These are phyloP conservation scores for Hermetia illucens DNA, from an alignment of 1,140 invertebrate genomes.

Conservation along the genomic window DNA sequence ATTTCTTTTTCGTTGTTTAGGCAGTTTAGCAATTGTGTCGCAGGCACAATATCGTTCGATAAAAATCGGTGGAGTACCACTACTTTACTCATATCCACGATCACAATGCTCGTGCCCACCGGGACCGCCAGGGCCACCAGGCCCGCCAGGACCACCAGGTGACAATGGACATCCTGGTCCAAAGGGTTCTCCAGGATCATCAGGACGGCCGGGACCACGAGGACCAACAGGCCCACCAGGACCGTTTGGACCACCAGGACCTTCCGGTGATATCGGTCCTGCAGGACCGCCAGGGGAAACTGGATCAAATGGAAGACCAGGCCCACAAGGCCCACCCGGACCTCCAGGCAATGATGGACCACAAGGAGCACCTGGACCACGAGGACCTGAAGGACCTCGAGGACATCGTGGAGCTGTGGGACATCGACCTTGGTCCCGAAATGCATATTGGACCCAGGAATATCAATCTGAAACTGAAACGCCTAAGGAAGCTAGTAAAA, in stretches of 20 bases:
- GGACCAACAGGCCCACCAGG: slow-evolving; percentile 8
- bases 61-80: too few relatives aligned
- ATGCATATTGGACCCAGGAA: too few relatives aligned
- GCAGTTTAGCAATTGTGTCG: too few relatives aligned
- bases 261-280: slow-evolving; percentile 8
- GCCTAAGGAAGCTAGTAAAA: too few relatives aligned
- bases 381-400: slow-evolving; percentile 7
- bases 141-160: slow-evolving; percentile 22
- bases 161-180: slow-evolving; percentile 9
- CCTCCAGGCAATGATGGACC: slow-evolving; percentile 14
- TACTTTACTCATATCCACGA: too few relatives aligned
- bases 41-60: too few relatives aligned
- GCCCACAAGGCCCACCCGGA: slow-evolving; percentile 10
- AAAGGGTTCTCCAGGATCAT: slow-evolving; percentile 4
- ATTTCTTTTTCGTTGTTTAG: too few relatives aligned
- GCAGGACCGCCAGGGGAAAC: slow-evolving; percentile 11
- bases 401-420: too few relatives aligned
- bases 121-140: slow-evolving; percentile 24
- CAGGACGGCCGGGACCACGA: slow-evolving; percentile 3
- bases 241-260: slow-evolving; percentile 5
- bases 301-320: slow-evolving; percentile 3
- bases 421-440: too few relatives aligned
- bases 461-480: too few relatives aligned
- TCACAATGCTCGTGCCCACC: too few relatives aligned
- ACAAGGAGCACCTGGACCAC: slow-evolving; percentile 9